phyloP scores from a whole-genome alignment of 30 jellyfish, hydroid and myxozoan species.

The Aurelia coerulea region DNA sequence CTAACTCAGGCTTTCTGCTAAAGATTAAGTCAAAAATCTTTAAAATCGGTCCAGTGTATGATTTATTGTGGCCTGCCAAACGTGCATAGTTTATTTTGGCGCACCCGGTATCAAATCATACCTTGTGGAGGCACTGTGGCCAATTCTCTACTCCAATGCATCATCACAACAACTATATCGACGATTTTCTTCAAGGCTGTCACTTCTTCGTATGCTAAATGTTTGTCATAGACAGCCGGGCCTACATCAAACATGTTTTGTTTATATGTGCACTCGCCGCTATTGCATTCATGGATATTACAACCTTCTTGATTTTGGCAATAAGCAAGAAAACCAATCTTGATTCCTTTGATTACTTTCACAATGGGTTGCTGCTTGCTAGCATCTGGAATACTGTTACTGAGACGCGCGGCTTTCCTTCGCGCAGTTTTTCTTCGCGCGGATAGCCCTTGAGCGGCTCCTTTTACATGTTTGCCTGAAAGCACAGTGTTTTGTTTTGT shows the following conservation, averaged over 20 bases:
- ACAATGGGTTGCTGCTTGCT: slow-evolving; percentile 57
- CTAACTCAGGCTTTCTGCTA: too few species aligned
- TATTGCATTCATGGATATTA: slow-evolving; percentile 11
- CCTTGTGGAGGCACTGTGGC: slow-evolving; percentile 69
- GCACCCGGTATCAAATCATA: neutral
- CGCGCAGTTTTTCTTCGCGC: too few species aligned
- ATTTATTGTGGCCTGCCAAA: too few species aligned
- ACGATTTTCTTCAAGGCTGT: slow-evolving; percentile 34
- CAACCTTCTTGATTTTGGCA: slow-evolving; percentile 72
- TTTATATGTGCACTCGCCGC: neutral
- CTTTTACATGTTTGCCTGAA: too few species aligned
- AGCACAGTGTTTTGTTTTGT: too few species aligned
- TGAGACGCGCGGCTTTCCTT: neutral
- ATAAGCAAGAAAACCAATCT: slow-evolving; percentile 78
- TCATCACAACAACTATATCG: slow-evolving; percentile 66
- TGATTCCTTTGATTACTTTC: slow-evolving; percentile 68
- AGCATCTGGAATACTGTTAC: neutral
- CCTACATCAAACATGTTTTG: neutral
- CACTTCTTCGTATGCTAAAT: slow-evolving; percentile 13
- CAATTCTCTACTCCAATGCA: slow-evolving; percentile 87
- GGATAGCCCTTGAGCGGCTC: too few species aligned
- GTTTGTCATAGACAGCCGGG: slow-evolving; percentile 26
- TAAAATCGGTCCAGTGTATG: too few species aligned
- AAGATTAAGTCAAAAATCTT: too few species aligned
- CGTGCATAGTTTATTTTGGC: too few species aligned